Conservation (phyloP, 1,140 invertebrate species). For the Pygmarrhopalites habei region DNA sequence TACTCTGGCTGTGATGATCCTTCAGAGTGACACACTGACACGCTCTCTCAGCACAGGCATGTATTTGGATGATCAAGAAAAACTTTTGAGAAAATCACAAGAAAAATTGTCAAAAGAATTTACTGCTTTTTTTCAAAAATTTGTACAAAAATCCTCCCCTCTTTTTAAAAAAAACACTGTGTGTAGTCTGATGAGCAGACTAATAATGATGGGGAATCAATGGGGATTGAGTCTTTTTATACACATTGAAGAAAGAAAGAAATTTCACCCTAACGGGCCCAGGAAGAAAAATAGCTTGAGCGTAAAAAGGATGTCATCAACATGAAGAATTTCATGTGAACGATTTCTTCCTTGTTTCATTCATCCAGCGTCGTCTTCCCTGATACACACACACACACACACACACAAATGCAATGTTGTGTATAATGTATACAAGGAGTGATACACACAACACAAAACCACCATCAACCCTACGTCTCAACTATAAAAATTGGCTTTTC, state of each 20-base stretch:
- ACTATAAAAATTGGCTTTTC: constrained; percentile 29
- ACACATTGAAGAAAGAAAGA: constrained; percentile 17
- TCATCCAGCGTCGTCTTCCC: background rate
- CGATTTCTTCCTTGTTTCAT: constrained; percentile 18
- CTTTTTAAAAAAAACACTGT: no score
- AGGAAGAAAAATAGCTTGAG: constrained; percentile 32
- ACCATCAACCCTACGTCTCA: background rate
- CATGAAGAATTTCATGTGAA: constrained; percentile 4
- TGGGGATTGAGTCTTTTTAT: constrained; percentile 24
- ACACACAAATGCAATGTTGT: no score
- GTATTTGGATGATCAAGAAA: no score
- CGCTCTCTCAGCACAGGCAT: no score
- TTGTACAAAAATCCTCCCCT: no score
- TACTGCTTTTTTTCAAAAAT: no score
- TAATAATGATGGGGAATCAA: background rate
- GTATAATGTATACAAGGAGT: no score
- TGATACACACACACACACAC: background rate
- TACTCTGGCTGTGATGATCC: constrained; percentile 11
- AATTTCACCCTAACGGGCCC: constrained; percentile 24
- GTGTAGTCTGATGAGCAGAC: background rate
- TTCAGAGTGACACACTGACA: no score
- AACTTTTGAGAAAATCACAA: no score
- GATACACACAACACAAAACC: background rate
- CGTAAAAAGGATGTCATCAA: constrained; percentile 38
- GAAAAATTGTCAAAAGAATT: no score